Conservation (phyloP, 2,888 invertebrate genomes). For the Rhingia rostrata region DNA sequence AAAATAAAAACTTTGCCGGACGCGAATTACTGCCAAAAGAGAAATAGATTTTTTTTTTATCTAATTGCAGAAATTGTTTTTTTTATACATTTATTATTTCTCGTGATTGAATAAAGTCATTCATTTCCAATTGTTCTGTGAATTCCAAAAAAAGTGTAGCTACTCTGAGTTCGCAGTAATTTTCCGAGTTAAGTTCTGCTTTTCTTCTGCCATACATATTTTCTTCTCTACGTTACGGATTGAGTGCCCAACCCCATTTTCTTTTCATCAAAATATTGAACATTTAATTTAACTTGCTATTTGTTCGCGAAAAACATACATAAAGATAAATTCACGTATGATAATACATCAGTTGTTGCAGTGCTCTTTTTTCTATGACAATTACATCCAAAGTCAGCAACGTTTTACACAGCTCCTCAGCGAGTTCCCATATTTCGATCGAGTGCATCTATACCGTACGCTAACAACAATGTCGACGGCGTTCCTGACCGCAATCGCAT, state of each 20-base stretch:
- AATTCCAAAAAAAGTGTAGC: background rate
- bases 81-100: background rate
- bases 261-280: background rate
- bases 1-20: conserved; percentile 31
- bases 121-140: background rate
- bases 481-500: conserved; percentile 90
- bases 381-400: conserved; percentile 74
- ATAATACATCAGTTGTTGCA: conserved; percentile 72
- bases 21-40: conserved; percentile 66
- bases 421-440: conserved; percentile 75
- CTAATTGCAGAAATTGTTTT: conserved; percentile 34
- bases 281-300: background rate
- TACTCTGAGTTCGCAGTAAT: background rate
- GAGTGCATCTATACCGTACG: conserved; percentile 75
- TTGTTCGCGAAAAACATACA: background rate
- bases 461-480: conserved; percentile 89
- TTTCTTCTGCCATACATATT: conserved; percentile 17
- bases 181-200: conserved; percentile 1
- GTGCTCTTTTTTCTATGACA: conserved; percentile 76
- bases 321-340: conserved; percentile 42
- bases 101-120: background rate
- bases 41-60: conserved; percentile 29
- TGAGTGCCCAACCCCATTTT: conserved; percentile 63
- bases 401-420: conserved; percentile 72
- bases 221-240: conserved; percentile 14